Evolutionary conservation across 2,888 invertebrate species (phyloP).

Genomic region (Pycnomerus fuliginosus): DNA sequence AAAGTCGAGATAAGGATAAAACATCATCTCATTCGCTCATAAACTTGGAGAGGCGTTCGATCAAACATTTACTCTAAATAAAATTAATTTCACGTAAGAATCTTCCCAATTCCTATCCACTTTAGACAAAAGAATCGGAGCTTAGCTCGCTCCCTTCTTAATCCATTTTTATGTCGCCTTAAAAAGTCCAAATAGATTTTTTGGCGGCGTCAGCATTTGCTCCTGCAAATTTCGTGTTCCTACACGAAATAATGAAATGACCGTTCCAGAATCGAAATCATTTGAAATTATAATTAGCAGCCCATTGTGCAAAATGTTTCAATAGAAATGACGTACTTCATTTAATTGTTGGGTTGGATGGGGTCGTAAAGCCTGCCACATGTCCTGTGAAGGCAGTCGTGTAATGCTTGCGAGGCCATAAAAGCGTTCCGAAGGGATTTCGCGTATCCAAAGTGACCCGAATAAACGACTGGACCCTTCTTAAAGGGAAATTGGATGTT

Average conservation of each 20-base stretch:
- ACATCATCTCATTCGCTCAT: no score
- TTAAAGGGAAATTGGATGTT: slow-evolving; percentile 29
- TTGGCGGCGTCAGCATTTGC: background rate
- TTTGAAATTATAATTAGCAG: background rate
- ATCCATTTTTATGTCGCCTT: no score
- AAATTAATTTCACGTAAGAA: no score
- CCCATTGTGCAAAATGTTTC: background rate
- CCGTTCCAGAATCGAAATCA: background rate
- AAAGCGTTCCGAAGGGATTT: slow-evolving; percentile 30
- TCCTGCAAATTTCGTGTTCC: no score
- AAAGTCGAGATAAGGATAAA: no score
- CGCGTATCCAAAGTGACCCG: slow-evolving; percentile 27
- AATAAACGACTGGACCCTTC: slow-evolving; percentile 29
- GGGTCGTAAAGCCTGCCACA: slow-evolving; percentile 27
- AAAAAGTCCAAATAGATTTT: background rate
- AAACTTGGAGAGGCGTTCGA: no score
- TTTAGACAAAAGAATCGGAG: no score
- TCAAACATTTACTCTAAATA: no score
- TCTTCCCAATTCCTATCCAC: no score
- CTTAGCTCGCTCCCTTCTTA: no score
- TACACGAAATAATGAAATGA: no score
- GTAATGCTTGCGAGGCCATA: slow-evolving; percentile 28
- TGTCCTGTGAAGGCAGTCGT: slow-evolving; percentile 29
- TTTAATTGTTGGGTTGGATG: slow-evolving; percentile 24
- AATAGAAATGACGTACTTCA: slow-evolving; percentile 2